Percentiles rank a stretch among this genome's conserved stretches.
Conservation (phyloP, 2,113 vertebrate genomes). For the Rhizomys pruinosus region DNA sequence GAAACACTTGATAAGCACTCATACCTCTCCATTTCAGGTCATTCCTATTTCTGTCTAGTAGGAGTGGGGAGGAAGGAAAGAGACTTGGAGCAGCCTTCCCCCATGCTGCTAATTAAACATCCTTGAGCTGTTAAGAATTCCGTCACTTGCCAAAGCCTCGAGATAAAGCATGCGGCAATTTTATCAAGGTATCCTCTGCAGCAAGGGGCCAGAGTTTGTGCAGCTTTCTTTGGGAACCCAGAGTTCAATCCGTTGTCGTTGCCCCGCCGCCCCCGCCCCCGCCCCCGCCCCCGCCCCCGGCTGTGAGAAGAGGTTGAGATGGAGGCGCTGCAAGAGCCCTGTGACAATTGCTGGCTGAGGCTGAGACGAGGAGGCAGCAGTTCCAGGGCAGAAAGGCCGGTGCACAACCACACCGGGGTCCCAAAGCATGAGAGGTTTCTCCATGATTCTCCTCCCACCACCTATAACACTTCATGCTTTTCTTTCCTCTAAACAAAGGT, state of each 20-base stretch:
- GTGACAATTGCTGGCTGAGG: not conserved
- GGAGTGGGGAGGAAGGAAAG: not conserved
- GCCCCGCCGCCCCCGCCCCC: too few relatives aligned
- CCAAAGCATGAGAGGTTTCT: not conserved
- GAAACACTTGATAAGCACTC: not conserved
- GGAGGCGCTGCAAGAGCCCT: not conserved
- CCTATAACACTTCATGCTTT: not conserved
- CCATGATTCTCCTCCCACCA: not conserved
- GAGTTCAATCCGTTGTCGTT: not conserved
- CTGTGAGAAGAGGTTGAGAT: not conserved
- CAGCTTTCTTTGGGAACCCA: not conserved
- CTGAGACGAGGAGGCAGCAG: not conserved
- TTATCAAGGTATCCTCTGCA: not conserved
- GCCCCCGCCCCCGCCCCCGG: too few relatives aligned
- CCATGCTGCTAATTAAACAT: not conserved
- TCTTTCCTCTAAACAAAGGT: conserved; percentile 67
- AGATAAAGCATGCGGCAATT: not conserved
- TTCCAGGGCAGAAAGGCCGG: not conserved
- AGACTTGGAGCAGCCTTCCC: not conserved
- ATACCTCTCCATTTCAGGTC: not conserved
- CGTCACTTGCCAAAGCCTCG: not conserved
- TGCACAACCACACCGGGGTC: too few relatives aligned
- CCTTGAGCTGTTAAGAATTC: not conserved
- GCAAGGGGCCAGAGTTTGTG: not conserved
- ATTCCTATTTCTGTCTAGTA: not conserved